These are phyloP conservation scores for Magallana angulata DNA, from an alignment of 1,140 invertebrate species.

Conservation along the genomic window DNA sequence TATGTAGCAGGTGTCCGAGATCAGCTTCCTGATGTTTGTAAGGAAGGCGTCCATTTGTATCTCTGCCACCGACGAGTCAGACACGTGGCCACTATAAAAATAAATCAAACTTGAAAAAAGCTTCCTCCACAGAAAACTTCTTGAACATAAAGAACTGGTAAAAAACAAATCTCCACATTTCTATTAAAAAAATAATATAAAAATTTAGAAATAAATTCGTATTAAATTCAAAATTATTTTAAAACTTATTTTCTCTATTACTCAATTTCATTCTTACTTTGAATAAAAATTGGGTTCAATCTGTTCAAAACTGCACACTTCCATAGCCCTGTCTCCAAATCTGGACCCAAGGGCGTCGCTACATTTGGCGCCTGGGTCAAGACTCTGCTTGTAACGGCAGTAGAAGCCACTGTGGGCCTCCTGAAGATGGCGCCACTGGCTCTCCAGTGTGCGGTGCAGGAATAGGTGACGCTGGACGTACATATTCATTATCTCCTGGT, in stretches of 20 bases:
- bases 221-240: not conserved
- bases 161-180: too few relatives aligned
- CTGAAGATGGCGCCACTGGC: constrained; percentile 43
- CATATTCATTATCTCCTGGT: constrained; percentile 64
- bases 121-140: not conserved
- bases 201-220: too few relatives aligned
- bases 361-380: constrained; percentile 51
- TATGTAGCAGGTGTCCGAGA: constrained; percentile 67
- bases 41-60: constrained; percentile 65
- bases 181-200: too few relatives aligned
- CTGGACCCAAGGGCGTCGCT: constrained; percentile 34
- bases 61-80: constrained; percentile 51
- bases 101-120: not conserved
- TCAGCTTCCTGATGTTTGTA: constrained; percentile 63
- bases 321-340: constrained; percentile 39
- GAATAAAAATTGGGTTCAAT: constrained; percentile 47
- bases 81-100: not conserved
- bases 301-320: constrained; percentile 57
- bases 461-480: constrained; percentile 64
- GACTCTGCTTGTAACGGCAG: constrained; percentile 61
- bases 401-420: constrained; percentile 56
- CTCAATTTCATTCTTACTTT: not conserved
- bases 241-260: not conserved
- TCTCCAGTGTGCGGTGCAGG: constrained; percentile 50
- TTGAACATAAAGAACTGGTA: too few relatives aligned